Conservation (phyloP, 2,113 vertebrate genomes). For the Heteronetta atricapilla region DNA sequence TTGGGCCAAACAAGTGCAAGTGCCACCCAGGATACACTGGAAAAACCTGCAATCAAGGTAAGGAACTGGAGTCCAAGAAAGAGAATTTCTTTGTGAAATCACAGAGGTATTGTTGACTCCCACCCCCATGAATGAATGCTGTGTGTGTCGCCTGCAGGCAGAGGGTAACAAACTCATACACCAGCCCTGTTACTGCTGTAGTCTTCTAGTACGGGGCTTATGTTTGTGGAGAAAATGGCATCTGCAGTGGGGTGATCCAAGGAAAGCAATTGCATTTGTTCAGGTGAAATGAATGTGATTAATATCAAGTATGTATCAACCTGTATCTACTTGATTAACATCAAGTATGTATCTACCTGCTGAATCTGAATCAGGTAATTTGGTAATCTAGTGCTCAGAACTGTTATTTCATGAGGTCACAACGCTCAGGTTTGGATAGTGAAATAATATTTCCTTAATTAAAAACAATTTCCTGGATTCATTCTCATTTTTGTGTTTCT, state of each 20-base stretch:
- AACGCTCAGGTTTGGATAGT: not conserved
- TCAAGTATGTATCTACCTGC: not conserved
- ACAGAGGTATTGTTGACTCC: not conserved
- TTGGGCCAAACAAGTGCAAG: conserved; percentile 96
- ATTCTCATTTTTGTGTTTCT: not conserved
- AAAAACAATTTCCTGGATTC: rapidly evolving
- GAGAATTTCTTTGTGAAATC: not conserved
- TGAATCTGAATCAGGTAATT: not conserved
- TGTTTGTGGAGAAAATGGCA: not conserved
- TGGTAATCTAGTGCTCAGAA: not conserved
- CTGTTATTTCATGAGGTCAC: not conserved
- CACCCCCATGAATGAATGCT: not conserved
- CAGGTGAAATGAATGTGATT: not conserved
- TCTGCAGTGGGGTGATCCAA: not conserved
- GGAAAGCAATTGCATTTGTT: not conserved
- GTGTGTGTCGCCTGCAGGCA: not conserved
- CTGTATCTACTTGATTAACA: not conserved
- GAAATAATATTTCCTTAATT: not conserved
- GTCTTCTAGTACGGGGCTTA: not conserved
- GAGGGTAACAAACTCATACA: not conserved
- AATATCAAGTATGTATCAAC: not conserved
- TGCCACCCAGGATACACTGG: conserved; percentile 92
- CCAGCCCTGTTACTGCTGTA: not conserved
- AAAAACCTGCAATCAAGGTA: conserved; percentile 98
- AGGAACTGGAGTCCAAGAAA: conserved; percentile 11